Conservation (phyloP, 2,888 invertebrate genomes). For the Dynastes tityus region DNA sequence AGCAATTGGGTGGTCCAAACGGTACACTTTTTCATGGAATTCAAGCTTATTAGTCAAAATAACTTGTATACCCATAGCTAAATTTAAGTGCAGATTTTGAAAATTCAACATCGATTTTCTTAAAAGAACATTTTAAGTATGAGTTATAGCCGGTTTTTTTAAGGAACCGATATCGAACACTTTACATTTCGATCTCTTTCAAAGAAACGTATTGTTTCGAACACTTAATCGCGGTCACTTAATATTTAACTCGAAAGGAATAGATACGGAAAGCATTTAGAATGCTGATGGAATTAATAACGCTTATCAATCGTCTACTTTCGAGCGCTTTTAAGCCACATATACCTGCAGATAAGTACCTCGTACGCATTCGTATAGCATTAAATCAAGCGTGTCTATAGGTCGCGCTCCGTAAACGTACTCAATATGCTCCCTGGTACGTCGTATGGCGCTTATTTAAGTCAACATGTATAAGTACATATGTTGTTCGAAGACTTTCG, state of each 20-base stretch:
- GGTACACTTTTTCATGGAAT: no score
- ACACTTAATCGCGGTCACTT: conserved; percentile 40
- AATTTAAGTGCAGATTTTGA: not conserved
- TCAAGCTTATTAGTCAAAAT: no score
- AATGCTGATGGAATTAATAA: conserved; percentile 44
- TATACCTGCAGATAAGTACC: conserved; percentile 20
- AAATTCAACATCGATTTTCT: no score
- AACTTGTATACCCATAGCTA: no score
- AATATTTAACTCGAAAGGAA: conserved; percentile 34
- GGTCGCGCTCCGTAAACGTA: not conserved
- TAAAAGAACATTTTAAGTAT: not conserved
- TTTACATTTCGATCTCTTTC: conserved; percentile 15
- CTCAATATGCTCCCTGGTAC: not conserved
- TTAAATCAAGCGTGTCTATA: conserved; percentile 3
- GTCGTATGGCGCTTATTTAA: not conserved
- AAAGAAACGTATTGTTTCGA: conserved; percentile 29
- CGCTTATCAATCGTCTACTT: conserved; percentile 36
- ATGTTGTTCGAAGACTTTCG: conserved; percentile 24
- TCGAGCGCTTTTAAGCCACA: conserved; percentile 37
- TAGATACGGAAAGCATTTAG: conserved; percentile 30
- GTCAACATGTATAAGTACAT: not conserved
- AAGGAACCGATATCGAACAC: conserved; percentile 1
- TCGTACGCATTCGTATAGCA: not conserved
- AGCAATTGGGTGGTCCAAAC: no score
- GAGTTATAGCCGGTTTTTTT: not conserved